Base-by-base conservation (phyloP, 1,140 invertebrate genomes). In the Ceratina japonica region DNA sequence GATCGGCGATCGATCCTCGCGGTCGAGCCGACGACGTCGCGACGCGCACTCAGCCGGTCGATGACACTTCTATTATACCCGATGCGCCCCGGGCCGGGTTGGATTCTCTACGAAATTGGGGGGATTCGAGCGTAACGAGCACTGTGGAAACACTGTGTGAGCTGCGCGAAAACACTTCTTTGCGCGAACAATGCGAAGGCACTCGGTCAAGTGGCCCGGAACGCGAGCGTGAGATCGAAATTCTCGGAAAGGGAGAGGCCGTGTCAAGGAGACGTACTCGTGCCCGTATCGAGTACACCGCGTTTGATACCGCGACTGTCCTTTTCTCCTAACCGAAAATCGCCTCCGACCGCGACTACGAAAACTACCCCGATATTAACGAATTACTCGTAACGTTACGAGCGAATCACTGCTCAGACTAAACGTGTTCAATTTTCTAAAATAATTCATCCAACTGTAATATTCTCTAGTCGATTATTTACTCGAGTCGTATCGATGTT, bases 151-250 rank as follows among this genome's bases (percentile, higher is more conserved):
- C 37, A 44, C 37, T 44, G 37, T 44, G 37, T 44, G 37, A 44
- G 37, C 37, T 44, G 37, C 10, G 56, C 18, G 37, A 37, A 24
- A 54, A 71, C 75, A 63, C 58, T 51, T 63, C 31, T n/a, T 20
- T 20, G n/a, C 10, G 24, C 12, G 44, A 13, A 52, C 66, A 44
- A 52, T 51, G 20, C 27, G 56, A 62, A 61, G 44, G 27, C 65
- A 77, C 66, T 77, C 56, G 74, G 64, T 68, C 74, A 49, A 68
- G 52, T 65, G 64, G 24, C 64, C 27, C 54, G 63, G 31, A 27
- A 59, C 74, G 31, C 54, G 54, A 13, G 12, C 59, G 16, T 20
- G 49, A 22, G 59, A 73, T 22, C 56, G 64, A 69, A 44, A 49
- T 18, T 52, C 31, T 44, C 63, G 18, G 65, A 51, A 24, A 13